Base-by-base conservation (phyloP, 2,888 invertebrate genomes). In the Apodemia duryi region DNA sequence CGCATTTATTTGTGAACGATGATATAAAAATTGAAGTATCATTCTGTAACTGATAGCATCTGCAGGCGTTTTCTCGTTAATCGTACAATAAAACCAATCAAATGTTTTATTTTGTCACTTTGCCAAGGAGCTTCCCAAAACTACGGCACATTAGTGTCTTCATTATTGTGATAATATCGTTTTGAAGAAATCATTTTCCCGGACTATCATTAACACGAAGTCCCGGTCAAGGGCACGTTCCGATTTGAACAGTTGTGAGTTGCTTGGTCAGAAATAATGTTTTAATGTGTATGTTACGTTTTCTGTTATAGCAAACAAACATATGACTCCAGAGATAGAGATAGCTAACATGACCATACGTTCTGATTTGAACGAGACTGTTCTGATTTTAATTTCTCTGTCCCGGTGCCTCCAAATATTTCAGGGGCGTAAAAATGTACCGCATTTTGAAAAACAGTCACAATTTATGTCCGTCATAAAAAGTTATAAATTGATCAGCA, bases 141-240 rank as follows among this genome's bases (percentile, higher is more conserved):
- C 49, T n/a, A 49, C 49, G 49, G 49, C 49, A 49, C 49, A n/a
- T 49, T 49, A 49, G n/a, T 49, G 49, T 49, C 49, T 49, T 49
- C n/a, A 49, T 49, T 49, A 49, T 49, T 49, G 49, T 49, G 49
- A 43, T 49, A n/a, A 49, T 49, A n/a, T 49, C 5, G 13, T n/a
- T 49, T n/a, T n/a, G 49, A 49, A 49, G 49, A 49, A n/a, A 6
- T n/a, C n/a, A 49, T 49, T 49, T 49, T 49, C 49, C n/a, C 49
- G n/a, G 6, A 49, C n/a, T 49, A 2, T 49, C 13, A 49, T 49
- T n/a, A 13, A 13, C 49, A n/a, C 13, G 49, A 49, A 49, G n/a
- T 49, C 49, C 49, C n/a, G 49, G 49, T 49, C 49, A 49, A 49
- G 49, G 49, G n/a, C 49, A n/a, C 6, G 13, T 11, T 1, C 46